These are phyloP conservation scores for Peromyscus aztecus DNA, from an alignment of 2,797 vertebrate species.

Conservation along the genomic window DNA sequence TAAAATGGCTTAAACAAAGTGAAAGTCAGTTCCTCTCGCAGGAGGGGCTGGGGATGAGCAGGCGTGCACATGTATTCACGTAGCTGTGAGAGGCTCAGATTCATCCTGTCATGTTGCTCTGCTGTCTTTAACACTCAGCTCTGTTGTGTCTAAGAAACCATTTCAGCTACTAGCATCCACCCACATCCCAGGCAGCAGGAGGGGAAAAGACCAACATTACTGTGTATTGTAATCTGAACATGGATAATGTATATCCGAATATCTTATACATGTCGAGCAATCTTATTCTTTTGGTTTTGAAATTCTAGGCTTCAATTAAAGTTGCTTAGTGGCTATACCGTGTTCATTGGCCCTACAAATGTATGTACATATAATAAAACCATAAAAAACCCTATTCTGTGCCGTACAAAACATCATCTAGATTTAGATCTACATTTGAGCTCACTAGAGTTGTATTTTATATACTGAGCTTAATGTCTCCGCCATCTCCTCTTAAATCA, in stretches of 20 bases:
- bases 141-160: not conserved
- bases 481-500: slow-evolving; percentile 7
- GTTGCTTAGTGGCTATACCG: not conserved
- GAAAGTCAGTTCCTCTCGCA: not conserved
- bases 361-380: not conserved
- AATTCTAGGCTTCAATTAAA: slow-evolving; percentile 32
- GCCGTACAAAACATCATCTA: not conserved
- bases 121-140: not conserved
- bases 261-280: not conserved
- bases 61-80: not conserved
- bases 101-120: not conserved
- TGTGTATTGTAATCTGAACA: not conserved
- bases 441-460: not conserved
- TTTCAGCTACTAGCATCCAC: not conserved
- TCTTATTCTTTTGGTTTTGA: slow-evolving; percentile 13
- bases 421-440: slow-evolving; percentile 10
- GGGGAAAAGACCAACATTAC: not conserved
- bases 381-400: not conserved
- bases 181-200: not conserved
- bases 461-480: not conserved
- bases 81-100: too few species aligned
- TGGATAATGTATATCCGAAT: not conserved
- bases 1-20: slow-evolving; percentile 10
- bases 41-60: not conserved
- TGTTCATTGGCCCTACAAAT: not conserved